Evolutionary conservation across 2,113 vertebrate genomes (phyloP), one percentile per base, ranked within the genome.

Genomic region (Puntigrus tetrazona): DNA sequence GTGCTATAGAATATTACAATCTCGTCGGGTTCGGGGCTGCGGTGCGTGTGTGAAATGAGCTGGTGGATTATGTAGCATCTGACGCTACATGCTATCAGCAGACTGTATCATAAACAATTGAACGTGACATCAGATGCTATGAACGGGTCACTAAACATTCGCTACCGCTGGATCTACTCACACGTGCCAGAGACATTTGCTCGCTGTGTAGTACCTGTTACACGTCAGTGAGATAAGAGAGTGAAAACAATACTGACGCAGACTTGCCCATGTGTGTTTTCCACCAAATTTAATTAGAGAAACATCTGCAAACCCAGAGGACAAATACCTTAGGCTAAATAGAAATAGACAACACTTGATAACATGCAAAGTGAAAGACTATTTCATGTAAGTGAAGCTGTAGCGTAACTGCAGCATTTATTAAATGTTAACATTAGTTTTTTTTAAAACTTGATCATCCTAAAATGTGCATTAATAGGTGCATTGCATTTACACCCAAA

Each of bases 91-190:
- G 63, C 69, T 36, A 38, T 70, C 73, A 83, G 77, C 36, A 43
- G n/a, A 80, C 41, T 80, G 57, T 55, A 88, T 85, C 63, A 90
- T 85, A 86, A 81, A 84, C 88, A 88, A 90, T 84, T 50, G 85
- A 89, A 87, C 78, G 86, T 82, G 87, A 83, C 87, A 90, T 80
- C 50, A 84, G 88, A 86, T 67, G n/a, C 36, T 70, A 81, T 72
- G 85, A 86, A 89, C 31, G 25, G 69, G 78, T 87, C 43, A 22
- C 45, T 65, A 38, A 84, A 86, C 84, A 81, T 82, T 69, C 67
- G 74, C 88, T 81, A 86, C 69, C 57, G 61, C 43, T 10, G 72
- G 69, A 72, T 25, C 69, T 1, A 20, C 69, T 76, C 59, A 69
- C 73, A 78, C 27, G 43, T 82, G 72, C 55, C 59, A 78, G 25